These are phyloP conservation scores for Corapipo altera DNA, from an alignment of 2,113 vertebrate genomes.

Conservation along the genomic window DNA sequence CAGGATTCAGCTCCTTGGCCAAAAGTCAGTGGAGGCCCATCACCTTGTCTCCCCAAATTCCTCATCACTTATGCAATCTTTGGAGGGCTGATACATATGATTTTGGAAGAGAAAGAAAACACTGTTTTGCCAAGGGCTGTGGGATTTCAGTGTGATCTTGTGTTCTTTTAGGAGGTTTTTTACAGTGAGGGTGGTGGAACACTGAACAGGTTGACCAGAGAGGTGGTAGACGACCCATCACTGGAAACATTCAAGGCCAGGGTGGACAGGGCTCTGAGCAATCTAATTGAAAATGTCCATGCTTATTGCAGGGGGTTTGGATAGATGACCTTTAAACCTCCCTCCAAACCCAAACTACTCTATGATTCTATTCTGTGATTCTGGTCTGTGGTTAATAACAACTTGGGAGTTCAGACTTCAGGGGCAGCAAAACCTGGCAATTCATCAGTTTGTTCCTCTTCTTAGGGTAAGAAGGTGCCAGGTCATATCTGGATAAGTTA, in stretches of 20 bases:
- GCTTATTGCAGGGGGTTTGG: background rate
- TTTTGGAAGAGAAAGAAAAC: background rate
- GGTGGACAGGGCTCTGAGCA: background rate
- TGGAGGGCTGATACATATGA: background rate
- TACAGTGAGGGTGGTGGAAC: background rate
- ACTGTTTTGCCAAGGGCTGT: background rate
- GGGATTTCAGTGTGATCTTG: background rate
- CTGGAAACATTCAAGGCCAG: background rate
- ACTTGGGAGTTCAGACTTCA: background rate
- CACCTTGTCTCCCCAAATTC: background rate
- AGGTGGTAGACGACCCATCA: background rate
- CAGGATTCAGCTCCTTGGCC: background rate
- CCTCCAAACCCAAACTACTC: background rate
- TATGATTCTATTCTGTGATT: background rate
- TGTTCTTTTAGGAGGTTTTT: background rate
- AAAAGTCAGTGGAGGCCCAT: rapidly evolving
- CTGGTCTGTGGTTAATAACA: background rate
- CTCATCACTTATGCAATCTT: background rate
- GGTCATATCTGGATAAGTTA: conserved; percentile 13
- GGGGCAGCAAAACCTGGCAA: background rate
- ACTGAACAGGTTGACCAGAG: background rate
- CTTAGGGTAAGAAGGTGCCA: background rate
- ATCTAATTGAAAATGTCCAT: background rate
- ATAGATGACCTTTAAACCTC: background rate
- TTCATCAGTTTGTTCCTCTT: background rate